Evolutionary conservation across 2,888 invertebrate species (phyloP).

Genomic region (Thymelicus acteon): DNA sequence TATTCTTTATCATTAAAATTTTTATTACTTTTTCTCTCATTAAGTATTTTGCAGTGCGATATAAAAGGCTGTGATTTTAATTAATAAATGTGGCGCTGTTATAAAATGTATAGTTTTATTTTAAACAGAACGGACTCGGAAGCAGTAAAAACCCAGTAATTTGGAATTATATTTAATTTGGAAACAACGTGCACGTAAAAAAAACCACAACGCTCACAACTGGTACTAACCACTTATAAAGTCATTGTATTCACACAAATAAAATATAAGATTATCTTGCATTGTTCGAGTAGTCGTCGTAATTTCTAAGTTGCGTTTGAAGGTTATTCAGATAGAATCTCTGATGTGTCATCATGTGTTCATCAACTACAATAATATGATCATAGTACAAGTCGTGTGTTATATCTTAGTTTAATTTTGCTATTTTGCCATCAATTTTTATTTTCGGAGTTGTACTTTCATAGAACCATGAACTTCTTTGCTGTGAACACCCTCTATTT

Average conservation of each 20-base stretch:
- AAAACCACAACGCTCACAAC: background rate
- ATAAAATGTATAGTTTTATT: slow-evolving; percentile 16
- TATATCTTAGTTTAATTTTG: slow-evolving; percentile 76
- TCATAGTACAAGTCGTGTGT: slow-evolving; percentile 63
- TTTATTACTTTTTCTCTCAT: background rate
- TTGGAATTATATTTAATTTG: background rate
- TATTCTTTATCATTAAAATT: background rate
- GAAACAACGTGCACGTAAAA: background rate
- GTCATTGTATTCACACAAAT: background rate
- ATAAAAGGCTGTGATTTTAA: slow-evolving; percentile 36
- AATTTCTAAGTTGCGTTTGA: slow-evolving; percentile 40
- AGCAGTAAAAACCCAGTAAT: background rate
- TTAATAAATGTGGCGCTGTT: slow-evolving; percentile 31
- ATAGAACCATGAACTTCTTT: slow-evolving; percentile 56
- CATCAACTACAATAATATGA: slow-evolving; percentile 45
- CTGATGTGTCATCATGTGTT: slow-evolving; percentile 51
- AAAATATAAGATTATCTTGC: slow-evolving; percentile 18
- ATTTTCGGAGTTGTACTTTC: slow-evolving; percentile 71
- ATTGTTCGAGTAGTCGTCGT: slow-evolving; percentile 24
- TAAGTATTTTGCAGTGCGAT: slow-evolving; percentile 15
- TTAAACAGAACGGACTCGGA: background rate
- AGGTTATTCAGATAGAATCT: slow-evolving; percentile 68
- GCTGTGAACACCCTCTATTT: slow-evolving; percentile 54
- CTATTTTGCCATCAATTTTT: slow-evolving; percentile 78
- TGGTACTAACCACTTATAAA: slow-evolving; percentile 7